Base-by-base conservation (phyloP, 2,888 invertebrate genomes). In the Tortrix viridana region DNA sequence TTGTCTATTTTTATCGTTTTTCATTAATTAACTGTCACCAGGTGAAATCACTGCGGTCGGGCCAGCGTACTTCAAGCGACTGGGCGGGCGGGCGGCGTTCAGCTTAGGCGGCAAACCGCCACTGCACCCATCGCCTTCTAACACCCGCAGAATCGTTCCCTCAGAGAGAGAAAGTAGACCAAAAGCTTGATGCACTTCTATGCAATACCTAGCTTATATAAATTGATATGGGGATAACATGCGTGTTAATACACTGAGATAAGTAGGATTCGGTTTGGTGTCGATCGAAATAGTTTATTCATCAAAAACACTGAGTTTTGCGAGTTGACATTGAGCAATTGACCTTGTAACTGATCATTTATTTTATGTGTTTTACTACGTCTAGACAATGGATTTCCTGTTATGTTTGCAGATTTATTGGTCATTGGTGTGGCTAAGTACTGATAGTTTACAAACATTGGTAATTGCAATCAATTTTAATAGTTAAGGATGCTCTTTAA, bases 41-140 rank as follows among this genome's bases (percentile, higher is more conserved):
- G 47, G 63, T 58, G 52, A 53, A 63, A 63, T 58, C 72, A 67
- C 80, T 84, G 82, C 77, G 75, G 68, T 67, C 85, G 77, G 84
- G 80, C 81, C 86, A 80, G 81, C 78, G 74, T 70, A 69, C 85
- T 76, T 73, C 69, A 74, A 74, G 79, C 79, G 76, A 91, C 90
- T 91, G 90, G 91, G 90, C 89, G 90, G 91, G 91, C 89, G 89
- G 89, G 86, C 80, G 82, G 72, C 76, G 76, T 70, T 69, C 65
- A 75, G 78, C 78, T 80, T 79, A 75, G 85, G 84, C 80, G 84
- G 76, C 70, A 82, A 86, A 82, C 87, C 86, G 88, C 71, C 69
- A 61, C 66, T 80, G 75, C 77, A 73, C 76, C 84, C 71, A 70
- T 89, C 82, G 79, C 84, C 66, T 79, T 89, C 84, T 37, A 75